Percentiles rank a stretch among this genome's conserved stretches.
Conservation (phyloP, 2,797 vertebrate genomes). For the Pogoniulus pusillus region DNA sequence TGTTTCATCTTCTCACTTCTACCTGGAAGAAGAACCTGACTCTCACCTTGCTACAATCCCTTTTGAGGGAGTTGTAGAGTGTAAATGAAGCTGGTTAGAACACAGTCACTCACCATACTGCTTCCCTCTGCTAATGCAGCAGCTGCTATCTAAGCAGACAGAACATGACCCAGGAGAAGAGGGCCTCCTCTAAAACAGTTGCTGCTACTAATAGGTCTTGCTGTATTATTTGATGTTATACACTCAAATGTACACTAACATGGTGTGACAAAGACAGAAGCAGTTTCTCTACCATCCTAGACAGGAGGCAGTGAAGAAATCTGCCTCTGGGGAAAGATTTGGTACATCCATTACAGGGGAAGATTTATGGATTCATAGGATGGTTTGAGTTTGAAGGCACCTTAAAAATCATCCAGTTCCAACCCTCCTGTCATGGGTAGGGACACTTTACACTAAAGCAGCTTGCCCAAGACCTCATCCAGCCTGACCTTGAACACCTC, state of each 20-base stretch:
- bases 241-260: neutral
- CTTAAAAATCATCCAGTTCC: no score
- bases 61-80: no score
- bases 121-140: neutral
- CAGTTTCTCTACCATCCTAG: neutral
- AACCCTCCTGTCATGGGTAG: no score
- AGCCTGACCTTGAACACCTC: no score
- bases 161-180: neutral
- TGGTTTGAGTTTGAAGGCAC: no score
- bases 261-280: neutral
- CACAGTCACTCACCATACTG: neutral
- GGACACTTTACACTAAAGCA: no score
- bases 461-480: no score
- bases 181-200: neutral
- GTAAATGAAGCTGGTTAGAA: neutral
- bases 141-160: neutral
- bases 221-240: neutral
- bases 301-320: neutral
- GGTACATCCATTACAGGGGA: neutral
- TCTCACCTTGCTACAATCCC: no score
- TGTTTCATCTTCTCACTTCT: no score
- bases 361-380: neutral
- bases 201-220: neutral
- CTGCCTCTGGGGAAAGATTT: neutral
- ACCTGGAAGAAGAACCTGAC: no score